Conservation (phyloP, 1,140 invertebrate genomes). For the Harlomillsia oculata region DNA sequence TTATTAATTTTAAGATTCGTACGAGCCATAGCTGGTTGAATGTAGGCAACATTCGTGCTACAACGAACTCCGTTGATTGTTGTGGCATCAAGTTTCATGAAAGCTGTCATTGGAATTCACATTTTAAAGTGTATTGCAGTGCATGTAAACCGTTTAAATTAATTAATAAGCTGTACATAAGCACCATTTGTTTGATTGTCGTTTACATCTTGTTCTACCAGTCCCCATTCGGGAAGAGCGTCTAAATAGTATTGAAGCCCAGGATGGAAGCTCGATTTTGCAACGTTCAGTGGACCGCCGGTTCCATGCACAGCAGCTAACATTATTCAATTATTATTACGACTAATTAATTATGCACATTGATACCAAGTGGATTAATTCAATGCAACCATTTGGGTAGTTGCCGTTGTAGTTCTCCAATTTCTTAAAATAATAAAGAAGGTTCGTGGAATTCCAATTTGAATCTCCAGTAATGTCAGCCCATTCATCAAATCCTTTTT, state of each 20-base stretch:
- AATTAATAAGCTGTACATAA: background rate
- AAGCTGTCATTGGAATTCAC: no score
- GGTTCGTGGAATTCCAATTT: conserved; percentile 47
- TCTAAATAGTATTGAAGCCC: background rate
- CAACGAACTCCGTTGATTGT: background rate
- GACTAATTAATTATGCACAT: no score
- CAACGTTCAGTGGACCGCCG: background rate
- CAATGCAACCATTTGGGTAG: conserved; percentile 25
- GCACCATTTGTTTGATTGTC: conserved; percentile 16
- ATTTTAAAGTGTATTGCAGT: no score
- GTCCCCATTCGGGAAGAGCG: background rate
- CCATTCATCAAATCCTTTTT: conserved; percentile 42
- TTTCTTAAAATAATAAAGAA: conserved; percentile 43
- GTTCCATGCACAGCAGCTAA: conserved; percentile 8
- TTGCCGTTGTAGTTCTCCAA: conserved; percentile 37
- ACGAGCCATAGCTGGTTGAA: background rate
- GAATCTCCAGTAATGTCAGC: conserved; percentile 44
- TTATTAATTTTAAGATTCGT: background rate
- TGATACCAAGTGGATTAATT: no score
- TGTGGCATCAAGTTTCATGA: background rate
- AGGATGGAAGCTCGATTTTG: background rate
- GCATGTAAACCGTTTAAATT: no score
- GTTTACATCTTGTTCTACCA: conserved; percentile 2
- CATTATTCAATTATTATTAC: no score
- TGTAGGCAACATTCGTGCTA: background rate